phyloP scores from a whole-genome alignment of 2,797 vertebrate species.

The Erethizon dorsatum region DNA sequence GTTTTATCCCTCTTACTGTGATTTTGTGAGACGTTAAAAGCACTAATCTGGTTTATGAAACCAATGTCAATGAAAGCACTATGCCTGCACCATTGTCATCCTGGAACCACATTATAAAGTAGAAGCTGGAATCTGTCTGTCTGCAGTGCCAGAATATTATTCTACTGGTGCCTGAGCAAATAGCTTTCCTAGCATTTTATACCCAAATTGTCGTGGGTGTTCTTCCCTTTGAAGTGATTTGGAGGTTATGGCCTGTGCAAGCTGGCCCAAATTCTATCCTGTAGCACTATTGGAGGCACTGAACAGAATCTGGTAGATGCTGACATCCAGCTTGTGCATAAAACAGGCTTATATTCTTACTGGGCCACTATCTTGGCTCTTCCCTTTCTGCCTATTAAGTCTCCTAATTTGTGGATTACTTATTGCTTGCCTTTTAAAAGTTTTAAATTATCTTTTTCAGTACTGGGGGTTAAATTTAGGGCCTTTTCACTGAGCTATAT shows the following conservation, averaged over 20 bases:
- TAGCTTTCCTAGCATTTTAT: constrained; percentile 94
- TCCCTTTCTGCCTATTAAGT: not conserved
- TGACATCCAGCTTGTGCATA: not conserved
- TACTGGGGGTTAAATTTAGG: not conserved
- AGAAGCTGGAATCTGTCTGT: constrained; percentile 94
- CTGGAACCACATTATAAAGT: constrained; percentile 94
- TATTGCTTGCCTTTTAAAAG: not conserved
- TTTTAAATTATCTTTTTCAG: not conserved
- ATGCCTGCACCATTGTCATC: constrained; percentile 93
- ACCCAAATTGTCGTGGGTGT: constrained; percentile 93
- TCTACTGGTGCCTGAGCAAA: constrained; percentile 93
- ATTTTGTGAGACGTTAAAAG: constrained; percentile 95
- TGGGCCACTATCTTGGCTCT: not conserved
- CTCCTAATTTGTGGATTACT: constrained; percentile 50
- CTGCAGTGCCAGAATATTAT: constrained; percentile 92
- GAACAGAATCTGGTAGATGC: not conserved
- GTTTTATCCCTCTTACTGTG: constrained; percentile 96
- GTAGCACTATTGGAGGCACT: constrained; percentile 88
- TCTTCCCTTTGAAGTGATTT: constrained; percentile 93
- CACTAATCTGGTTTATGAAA: constrained; percentile 93
- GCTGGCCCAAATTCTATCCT: constrained; percentile 94
- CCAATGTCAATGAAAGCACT: constrained; percentile 94
- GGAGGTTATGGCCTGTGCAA: constrained; percentile 94
- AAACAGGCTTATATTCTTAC: not conserved
- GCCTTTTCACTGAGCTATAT: not conserved